A percentile compares a stretch with the other conserved stretches of the same genome.
Evolutionary conservation across 2,797 vertebrate genomes (phyloP).

Genomic region (Ambastaia sidthimunki): DNA sequence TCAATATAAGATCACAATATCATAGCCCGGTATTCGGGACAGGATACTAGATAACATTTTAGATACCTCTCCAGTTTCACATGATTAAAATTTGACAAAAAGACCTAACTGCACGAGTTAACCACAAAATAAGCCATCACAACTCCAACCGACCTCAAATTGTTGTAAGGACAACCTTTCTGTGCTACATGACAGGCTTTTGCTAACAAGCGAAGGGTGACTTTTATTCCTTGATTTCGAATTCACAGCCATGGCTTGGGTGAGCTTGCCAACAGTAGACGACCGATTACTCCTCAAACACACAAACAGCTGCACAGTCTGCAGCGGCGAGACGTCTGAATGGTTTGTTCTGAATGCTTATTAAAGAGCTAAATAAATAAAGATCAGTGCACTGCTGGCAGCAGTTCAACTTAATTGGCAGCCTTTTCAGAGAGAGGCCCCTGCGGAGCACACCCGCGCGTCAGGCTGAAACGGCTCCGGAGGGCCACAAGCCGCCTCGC

Average conservation of each 20-base stretch:
- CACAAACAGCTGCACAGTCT: constrained; percentile 49
- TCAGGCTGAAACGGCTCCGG: constrained; percentile 48
- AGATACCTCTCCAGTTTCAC: neutral
- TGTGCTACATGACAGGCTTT: constrained; percentile 13
- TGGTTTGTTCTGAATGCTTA: constrained; percentile 72
- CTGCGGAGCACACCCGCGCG: constrained; percentile 43
- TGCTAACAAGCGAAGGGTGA: constrained; percentile 18
- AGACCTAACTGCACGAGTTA: neutral
- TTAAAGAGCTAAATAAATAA: constrained; percentile 74
- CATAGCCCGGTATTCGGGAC: no score
- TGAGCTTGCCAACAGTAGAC: constrained; percentile 8
- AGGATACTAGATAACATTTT: neutral
- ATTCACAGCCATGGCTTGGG: neutral
- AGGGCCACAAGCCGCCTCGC: constrained; percentile 45
- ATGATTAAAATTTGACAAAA: neutral
- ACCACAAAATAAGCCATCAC: neutral
- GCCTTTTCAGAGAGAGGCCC: constrained; percentile 66
- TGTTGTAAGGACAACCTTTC: neutral
- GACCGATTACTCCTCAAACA: constrained; percentile 54
- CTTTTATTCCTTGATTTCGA: neutral
- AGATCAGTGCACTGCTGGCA: constrained; percentile 73
- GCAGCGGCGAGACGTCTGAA: constrained; percentile 55
- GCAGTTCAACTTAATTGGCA: constrained; percentile 75
- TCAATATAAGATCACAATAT: neutral
- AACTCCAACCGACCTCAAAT: constrained; percentile 1